These are phyloP conservation scores for Apis florea DNA, from an alignment of 1,140 invertebrate genomes.

Conservation along the genomic window DNA sequence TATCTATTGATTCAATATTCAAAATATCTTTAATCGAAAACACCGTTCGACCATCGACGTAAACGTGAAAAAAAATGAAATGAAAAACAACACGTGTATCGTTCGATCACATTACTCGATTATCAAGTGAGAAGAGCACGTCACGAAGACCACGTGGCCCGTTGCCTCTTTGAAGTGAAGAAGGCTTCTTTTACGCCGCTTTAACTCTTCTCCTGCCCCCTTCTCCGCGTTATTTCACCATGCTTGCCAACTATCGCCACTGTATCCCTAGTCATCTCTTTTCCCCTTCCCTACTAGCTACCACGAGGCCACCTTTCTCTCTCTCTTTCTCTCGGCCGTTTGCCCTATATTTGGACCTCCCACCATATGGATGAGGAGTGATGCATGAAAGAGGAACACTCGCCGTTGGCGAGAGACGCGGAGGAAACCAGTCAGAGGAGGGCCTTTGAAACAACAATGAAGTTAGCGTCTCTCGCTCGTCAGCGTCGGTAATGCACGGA, in stretches of 20 bases:
- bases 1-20: neutral
- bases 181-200: slow-evolving; percentile 65
- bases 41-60: neutral
- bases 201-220: slow-evolving; percentile 39
- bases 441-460: slow-evolving; percentile 79
- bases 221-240: neutral
- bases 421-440: slow-evolving; percentile 53
- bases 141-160: slow-evolving; percentile 44
- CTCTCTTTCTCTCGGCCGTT: slow-evolving; percentile 27
- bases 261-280: neutral
- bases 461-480: slow-evolving; percentile 76
- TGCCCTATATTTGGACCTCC: slow-evolving; percentile 63
- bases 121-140: slow-evolving; percentile 49
- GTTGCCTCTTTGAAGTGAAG: slow-evolving; percentile 70
- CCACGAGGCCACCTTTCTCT: neutral
- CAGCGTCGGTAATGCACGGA: slow-evolving; percentile 76
- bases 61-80: too few species aligned
- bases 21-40: neutral
- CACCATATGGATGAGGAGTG: slow-evolving; percentile 44
- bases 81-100: too few species aligned
- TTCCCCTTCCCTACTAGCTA: slow-evolving; percentile 21
- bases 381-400: slow-evolving; percentile 50
- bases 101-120: slow-evolving; percentile 61
- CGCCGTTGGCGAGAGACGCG: slow-evolving; percentile 17
- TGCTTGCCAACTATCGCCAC: neutral